Conservation (phyloP, 2,888 invertebrate species). For the Ommatoiulus sabulosus region DNA sequence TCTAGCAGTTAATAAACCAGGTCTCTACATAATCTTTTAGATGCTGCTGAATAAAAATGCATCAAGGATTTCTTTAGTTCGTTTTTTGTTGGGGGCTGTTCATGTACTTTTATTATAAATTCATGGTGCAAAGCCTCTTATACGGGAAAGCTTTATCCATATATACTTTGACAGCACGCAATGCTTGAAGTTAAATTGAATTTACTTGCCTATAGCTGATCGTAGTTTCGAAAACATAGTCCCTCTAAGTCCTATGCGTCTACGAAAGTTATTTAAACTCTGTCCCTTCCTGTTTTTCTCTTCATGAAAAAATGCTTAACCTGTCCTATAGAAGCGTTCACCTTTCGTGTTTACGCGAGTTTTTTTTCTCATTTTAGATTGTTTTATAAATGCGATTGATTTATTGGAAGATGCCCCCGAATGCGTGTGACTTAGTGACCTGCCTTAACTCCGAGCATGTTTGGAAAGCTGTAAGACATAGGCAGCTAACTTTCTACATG, state of each 20-base stretch:
- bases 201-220: neutral
- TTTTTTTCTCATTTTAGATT: slow-evolving; percentile 38
- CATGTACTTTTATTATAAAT: neutral
- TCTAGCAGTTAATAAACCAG: neutral
- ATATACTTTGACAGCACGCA: slow-evolving; percentile 31
- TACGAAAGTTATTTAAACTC: slow-evolving; percentile 29
- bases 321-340: neutral
- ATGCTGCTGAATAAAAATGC: neutral
- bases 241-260: neutral
- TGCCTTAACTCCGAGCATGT: slow-evolving; percentile 20
- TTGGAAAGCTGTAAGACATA: slow-evolving; percentile 1
- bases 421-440: slow-evolving; percentile 39
- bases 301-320: slow-evolving; percentile 19
- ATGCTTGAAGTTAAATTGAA: slow-evolving; percentile 44
- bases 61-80: neutral
- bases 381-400: slow-evolving; percentile 45
- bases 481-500: slow-evolving; percentile 16
- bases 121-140: slow-evolving; percentile 18
- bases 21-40: neutral
- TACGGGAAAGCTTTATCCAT: slow-evolving; percentile 16
- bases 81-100: slow-evolving; percentile 3
- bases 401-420: slow-evolving; percentile 42
- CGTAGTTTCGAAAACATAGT: slow-evolving; percentile 15
- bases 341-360: slow-evolving; percentile 10
- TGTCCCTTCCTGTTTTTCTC: neutral